A percentile compares a stretch with the other conserved stretches of the same genome.
phyloP scores from a whole-genome alignment of 1,140 invertebrate species.

The Tachypleus tridentatus region DNA sequence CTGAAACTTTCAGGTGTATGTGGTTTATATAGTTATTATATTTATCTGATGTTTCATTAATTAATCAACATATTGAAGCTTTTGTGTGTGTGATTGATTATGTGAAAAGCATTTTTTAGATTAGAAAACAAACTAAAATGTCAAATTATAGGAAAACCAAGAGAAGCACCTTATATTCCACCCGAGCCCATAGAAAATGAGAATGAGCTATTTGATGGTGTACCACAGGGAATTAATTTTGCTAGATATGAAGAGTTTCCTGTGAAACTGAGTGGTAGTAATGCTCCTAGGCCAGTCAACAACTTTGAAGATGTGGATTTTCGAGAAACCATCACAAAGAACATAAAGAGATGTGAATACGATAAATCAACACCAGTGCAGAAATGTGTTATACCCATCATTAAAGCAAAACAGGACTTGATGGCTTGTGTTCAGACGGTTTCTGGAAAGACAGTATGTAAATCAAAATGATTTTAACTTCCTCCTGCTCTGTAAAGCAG shows the following conservation, averaged over 20 bases:
- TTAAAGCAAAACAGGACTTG: conserved; percentile 63
- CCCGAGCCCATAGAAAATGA: conserved; percentile 47
- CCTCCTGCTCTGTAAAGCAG: no score
- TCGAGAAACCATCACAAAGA: conserved; percentile 52
- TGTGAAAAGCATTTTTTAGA: no score
- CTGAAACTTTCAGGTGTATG: no score
- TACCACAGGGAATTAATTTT: conserved; percentile 82
- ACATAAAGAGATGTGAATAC: conserved; percentile 70
- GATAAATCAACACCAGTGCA: conserved; percentile 85
- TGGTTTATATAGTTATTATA: no score
- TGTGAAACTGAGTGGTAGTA: conserved; percentile 60
- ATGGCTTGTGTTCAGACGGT: conserved; percentile 98
- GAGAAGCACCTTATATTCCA: conserved; percentile 51
- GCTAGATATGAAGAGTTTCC: conserved; percentile 69
- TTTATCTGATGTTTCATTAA: no score
- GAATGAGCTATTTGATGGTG: conserved; percentile 52
- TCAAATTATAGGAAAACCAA: no score
- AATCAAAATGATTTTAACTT: neutral
- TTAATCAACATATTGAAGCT: no score
- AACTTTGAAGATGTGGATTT: conserved; percentile 53
- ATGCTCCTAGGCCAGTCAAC: conserved; percentile 47
- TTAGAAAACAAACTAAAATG: no score
- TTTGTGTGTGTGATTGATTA: no score
- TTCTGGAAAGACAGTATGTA: conserved; percentile 70
- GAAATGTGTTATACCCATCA: conserved; percentile 73